phyloP scores from a whole-genome alignment of 2,113 vertebrate genomes.

The Gymnocephalus cernua region DNA sequence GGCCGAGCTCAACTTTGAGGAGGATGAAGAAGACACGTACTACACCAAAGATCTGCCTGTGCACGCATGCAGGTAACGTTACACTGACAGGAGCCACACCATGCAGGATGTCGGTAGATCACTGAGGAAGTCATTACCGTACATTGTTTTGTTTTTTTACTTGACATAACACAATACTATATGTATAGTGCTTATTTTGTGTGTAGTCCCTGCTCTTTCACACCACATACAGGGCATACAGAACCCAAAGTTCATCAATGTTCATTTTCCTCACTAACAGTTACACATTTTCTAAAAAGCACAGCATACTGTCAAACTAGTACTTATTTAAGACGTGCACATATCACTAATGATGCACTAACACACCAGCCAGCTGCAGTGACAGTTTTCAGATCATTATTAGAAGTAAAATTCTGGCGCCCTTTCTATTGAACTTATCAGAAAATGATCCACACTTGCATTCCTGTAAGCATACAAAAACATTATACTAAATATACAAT shows the following conservation, averaged over 20 bases:
- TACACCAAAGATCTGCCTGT: conserved; percentile 98
- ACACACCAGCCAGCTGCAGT: neutral
- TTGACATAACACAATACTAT: neutral
- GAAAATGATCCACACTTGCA: neutral
- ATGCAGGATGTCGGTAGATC: neutral
- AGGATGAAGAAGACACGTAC: conserved; percentile 97
- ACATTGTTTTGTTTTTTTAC: neutral
- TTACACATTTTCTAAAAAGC: neutral
- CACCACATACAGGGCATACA: neutral
- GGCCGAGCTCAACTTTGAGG: conserved; percentile 97
- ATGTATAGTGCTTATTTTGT: neutral
- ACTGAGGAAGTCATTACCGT: neutral
- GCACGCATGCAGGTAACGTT: conserved; percentile 94
- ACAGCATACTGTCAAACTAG: neutral
- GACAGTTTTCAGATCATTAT: neutral
- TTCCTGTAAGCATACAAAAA: neutral
- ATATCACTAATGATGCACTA: neutral
- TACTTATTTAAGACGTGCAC: neutral
- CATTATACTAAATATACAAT: neutral
- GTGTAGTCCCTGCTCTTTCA: neutral
- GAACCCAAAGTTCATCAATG: neutral
- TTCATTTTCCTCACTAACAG: neutral
- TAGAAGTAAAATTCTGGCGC: neutral
- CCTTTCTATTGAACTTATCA: neutral
- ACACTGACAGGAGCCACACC: conserved; percentile 60